Base-by-base conservation (phyloP, 2,888 invertebrate species). In the Amphiduros pacificus region DNA sequence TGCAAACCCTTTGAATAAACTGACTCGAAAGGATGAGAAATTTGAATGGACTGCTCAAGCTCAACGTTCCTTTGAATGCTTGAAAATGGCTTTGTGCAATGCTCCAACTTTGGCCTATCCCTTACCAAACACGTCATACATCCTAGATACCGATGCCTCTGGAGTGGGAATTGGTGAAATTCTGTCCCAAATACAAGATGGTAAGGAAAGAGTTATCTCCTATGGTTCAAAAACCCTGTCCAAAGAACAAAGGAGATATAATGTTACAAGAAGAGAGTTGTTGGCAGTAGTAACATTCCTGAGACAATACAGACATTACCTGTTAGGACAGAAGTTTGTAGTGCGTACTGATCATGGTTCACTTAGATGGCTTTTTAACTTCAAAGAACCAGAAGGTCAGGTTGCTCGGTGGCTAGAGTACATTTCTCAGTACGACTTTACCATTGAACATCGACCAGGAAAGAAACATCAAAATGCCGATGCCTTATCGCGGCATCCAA, bases 91-190 rank as follows among this genome's bases (percentile, higher is more conserved):
- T 24, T 40, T 65, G 20, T 36, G 31, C 20, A 20, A 51, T 22
- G 41, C 62, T n/a, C 66, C 63, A 17, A 40, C 60, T 17, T 28
- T 68, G 20, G 52, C 60, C 11, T 68, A 49, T 50, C 36, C 1
- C 2, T 32, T 55, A 41, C 36, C 52, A 31, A 29, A 64, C 6
- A 51, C 48, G 31, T 14, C 28, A n/a, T 62, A 61, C 27, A 52
- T 63, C 20, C 28, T 65, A 20, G 64, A 68, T 24, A 61, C 54
- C 14, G 64, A 69, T 61, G 66, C 71, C 1, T 57, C 63, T 41
- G 41, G 54, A 17, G 29, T 50, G 31, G 63, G 60, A 5, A 26
- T 61, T 17, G 62, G 67, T 0, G 61, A 53, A 41, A 64, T 67
- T 1, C 41, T 69, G 11, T 60, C 61, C 2, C 64, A 65, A 54